phyloP scores from a whole-genome alignment of 2,888 invertebrate genomes.

The Myopa tessellatipennis region DNA sequence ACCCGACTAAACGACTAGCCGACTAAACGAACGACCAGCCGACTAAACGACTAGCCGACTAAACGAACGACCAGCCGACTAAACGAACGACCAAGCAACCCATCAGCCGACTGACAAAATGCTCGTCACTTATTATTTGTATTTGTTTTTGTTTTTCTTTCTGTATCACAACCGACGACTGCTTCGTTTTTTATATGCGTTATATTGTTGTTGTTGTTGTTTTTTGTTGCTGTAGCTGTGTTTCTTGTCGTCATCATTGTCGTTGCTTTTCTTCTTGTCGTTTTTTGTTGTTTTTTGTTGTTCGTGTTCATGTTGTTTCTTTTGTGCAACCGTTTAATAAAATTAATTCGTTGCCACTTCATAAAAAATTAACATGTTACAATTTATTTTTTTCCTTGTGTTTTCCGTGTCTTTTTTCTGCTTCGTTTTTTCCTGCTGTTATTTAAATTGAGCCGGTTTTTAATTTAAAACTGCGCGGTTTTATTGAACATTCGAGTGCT shows the following conservation, averaged over 20 bases:
- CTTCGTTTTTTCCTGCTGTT: background rate
- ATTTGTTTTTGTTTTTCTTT: background rate
- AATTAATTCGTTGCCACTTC: constrained; percentile 38
- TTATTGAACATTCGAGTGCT: background rate
- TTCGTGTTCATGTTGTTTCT: background rate
- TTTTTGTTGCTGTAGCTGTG: background rate
- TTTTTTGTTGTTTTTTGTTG: background rate
- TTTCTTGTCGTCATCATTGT: background rate
- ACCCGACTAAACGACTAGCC: background rate
- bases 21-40: background rate
- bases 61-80: background rate
- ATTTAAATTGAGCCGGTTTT: constrained; percentile 2
- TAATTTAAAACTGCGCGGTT: constrained; percentile 11
- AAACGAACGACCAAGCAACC: background rate
- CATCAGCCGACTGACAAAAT: too few relatives aligned
- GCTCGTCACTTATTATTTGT: background rate
- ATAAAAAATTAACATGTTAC: constrained; percentile 35
- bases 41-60: background rate
- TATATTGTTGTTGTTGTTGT: background rate
- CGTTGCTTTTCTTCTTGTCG: background rate
- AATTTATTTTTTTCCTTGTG: background rate
- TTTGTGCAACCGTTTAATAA: constrained; percentile 4
- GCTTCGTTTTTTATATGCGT: background rate
- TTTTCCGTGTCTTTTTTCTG: background rate
- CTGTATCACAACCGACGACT: background rate